Base-by-base conservation (phyloP, 2,888 invertebrate genomes). In the Yponomeuta sedellus region DNA sequence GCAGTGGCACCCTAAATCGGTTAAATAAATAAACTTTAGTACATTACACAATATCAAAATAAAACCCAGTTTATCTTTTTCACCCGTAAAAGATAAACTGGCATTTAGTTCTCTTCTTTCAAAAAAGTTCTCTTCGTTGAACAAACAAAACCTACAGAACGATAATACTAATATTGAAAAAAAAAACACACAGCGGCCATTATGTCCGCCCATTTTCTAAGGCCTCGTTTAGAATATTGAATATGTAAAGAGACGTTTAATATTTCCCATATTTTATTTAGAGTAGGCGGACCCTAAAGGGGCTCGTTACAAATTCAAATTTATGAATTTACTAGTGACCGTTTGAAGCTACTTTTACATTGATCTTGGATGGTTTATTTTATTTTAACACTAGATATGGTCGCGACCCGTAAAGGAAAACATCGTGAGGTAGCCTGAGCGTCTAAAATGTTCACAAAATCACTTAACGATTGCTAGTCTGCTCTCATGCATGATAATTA, bases 281-380 rank as follows among this genome's bases (percentile, higher is more conserved):
- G 69, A 64, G 78, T 78, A 72, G 83, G 82, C 72, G 80, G 74
- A 72, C 73, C 75, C 74, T 70, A 69, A 67, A 70, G 70, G 70
- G 70, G 73, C 71, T 71, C 76, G 72, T 74, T 73, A 74, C 74
- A 78, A 78, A 78, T 78, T 76, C 73, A 70, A 79, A 77, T 79
- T 74, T 77, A 78, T 77, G 75, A 63, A 76, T 77, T 76, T 71
- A 52, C 44, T 52, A 52, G 44, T 16, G 16, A 16, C 16, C 44
- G 44, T 16, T 16, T 12, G 44, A 3, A 16, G 16, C 44, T 52
- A 16, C 44, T 2, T 44, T 44, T 44, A 12, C 44, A 12, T 25
- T 44, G 44, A 44, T 12, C 44, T 52, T 1, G 16, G 44, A 52
- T 52, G 16, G 44, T 52, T 52, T 52, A 12, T 52, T 44, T 44